Conservation (phyloP, 2,888 invertebrate genomes). For the Chloroclysta siterata region DNA sequence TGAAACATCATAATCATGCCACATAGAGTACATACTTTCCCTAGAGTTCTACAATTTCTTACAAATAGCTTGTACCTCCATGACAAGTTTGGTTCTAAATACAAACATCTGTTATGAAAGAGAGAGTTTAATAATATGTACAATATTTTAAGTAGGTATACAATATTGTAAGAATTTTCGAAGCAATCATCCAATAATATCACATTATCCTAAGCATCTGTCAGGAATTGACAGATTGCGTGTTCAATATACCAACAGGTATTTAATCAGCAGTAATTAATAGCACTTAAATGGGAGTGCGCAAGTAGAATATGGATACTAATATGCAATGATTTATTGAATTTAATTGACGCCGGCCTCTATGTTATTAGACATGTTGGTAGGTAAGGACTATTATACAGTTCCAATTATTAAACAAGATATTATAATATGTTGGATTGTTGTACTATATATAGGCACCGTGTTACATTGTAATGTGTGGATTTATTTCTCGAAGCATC, state of each 20-base stretch:
- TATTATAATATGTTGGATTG: too few species aligned
- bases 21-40: too few species aligned
- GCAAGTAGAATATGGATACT: slow-evolving; percentile 31
- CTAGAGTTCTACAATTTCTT: not conserved
- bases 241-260: slow-evolving; percentile 60
- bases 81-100: not conserved
- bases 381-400: not conserved
- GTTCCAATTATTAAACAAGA: not conserved
- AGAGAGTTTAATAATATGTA: too few species aligned
- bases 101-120: not conserved
- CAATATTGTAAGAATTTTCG: not conserved
- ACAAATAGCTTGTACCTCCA: not conserved
- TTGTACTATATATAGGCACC: too few species aligned
- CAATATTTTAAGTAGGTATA: too few species aligned
- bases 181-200: slow-evolving; percentile 53
- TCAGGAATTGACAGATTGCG: slow-evolving; percentile 68
- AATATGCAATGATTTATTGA: slow-evolving; percentile 50
- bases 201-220: slow-evolving; percentile 61
- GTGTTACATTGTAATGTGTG: too few species aligned
- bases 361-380: slow-evolving; percentile 6
- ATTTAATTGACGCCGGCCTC: slow-evolving; percentile 25
- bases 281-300: slow-evolving; percentile 53
- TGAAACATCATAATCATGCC: too few species aligned
- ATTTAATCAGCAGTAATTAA: slow-evolving; percentile 67
- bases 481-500: too few species aligned